Evolutionary conservation across 2,888 invertebrate species (phyloP), one percentile per base, ranked within the genome.

Genomic region (Leptinotarsa haldemani): DNA sequence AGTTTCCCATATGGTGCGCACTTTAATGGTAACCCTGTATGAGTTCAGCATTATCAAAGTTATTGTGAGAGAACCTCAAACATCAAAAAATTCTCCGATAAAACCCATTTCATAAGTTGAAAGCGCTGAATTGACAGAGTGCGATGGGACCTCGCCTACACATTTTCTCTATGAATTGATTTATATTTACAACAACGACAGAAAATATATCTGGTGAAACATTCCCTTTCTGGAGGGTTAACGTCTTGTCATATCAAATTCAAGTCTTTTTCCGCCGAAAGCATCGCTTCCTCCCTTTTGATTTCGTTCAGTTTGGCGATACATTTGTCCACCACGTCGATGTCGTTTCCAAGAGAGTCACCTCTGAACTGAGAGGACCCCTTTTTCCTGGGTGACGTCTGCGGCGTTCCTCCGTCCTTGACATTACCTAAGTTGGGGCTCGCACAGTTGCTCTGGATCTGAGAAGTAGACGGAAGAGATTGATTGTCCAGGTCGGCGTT

Each of bases 181-280:
- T 85, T 86, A 79, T 87, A 86, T 86, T 86, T 87, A 86, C 88
- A 88, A 83, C 88, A 88, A 76, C 86, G 86, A 85, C 88, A 88
- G 80, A 88, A 87, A 78, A 88, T 87, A 78, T 87, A 88, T 79
- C 85, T 86, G 80, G 85, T 83, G 74, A 87, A 86, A 78, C 86
- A 85, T 79, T 85, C 87, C 81, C 83, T 81, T 72, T 86, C 86
- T 20, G 84, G 83, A 75, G 85, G 83, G 80, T 82, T 82, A 66
- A 86, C 84, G 81, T 87, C 85, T 78, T 87, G 87, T 87, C 87
- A 87, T 82, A 87, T 87, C 77, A 86, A 68, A 65, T 78, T 81
- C 46, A 82, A 73, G 52, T 83, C 82, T 40, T 80, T 82, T 65
- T 82, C 85, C 65, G 80, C 74, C 20, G 81, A 79, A 47, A 81